Base-by-base conservation (phyloP, 2,888 invertebrate species). In the Cylloceria caligata region DNA sequence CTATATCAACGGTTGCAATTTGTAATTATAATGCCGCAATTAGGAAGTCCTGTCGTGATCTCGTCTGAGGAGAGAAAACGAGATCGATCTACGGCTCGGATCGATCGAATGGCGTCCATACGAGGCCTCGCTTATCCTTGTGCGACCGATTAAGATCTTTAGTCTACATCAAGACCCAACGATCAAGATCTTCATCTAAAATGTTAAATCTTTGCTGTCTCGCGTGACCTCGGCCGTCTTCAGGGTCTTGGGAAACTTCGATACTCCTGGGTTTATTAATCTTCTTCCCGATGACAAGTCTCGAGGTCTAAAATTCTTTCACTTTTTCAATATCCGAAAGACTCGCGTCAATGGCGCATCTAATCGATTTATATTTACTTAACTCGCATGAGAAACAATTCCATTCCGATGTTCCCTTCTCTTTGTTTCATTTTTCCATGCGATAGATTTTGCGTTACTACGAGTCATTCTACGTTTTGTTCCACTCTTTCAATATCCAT, bases 11-110 rank as follows among this genome's bases (percentile, higher is more conserved):
- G 19, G 39, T 34, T 19, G 47, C 86, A 87, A 91, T 92, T 92
- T 92, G 92, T 92, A 91, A 92, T 92, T 92, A 90, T 92, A 92
- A 92, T 92, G 88, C 88, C 78, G 89, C 90, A 92, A 92, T 92
- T 91, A 92, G 89, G 88, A 83, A 88, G 85, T 87, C 86, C 65
- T 30, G 90, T 91, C 91, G 91, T 91, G 91, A 91, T 91, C 88
- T 83, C 79, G 76, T 86, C 42, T 73, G 13, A 42, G 67, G 24
- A 68, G 34, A 36, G 87, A 85, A 87, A 87, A 87, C 75, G 60
- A 27, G 67, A 81, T 57, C 73, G 80, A 80, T 81, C 73, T 49
- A 47, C 36, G 60, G 74, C 68, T 65, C n/a, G 11, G 72, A 79
- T 71, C 49, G 24, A 68, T 65, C 30, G 69, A 65, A 55, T 39